phyloP scores from a whole-genome alignment of 1,140 invertebrate species.

The Pinna nobilis region DNA sequence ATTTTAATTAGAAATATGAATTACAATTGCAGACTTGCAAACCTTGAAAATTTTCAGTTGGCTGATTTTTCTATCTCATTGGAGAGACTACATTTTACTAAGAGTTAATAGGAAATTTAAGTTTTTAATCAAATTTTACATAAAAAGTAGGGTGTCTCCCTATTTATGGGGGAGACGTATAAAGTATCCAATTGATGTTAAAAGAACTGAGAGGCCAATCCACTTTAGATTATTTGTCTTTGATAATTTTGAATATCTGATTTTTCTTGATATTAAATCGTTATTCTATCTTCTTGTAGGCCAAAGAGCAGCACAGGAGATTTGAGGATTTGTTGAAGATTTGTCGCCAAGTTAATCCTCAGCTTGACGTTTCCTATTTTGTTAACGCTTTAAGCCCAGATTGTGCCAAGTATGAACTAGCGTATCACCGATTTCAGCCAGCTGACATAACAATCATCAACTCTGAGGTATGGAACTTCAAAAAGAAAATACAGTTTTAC shows the following conservation, averaged over 20 bases:
- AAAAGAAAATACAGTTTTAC: background rate
- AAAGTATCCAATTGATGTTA: too few species aligned
- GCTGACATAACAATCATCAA: constrained; percentile 45
- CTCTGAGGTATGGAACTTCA: constrained; percentile 49
- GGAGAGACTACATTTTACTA: too few species aligned
- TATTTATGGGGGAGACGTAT: too few species aligned
- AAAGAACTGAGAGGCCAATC: too few species aligned
- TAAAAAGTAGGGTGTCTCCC: too few species aligned
- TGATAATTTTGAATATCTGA: background rate
- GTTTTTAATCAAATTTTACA: too few species aligned
- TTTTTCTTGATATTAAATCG: background rate
- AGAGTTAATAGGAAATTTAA: too few species aligned
- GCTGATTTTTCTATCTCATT: background rate
- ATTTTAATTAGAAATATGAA: too few species aligned
- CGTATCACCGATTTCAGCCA: constrained; percentile 81
- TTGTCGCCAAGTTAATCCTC: constrained; percentile 82
- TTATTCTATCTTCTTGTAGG: constrained; percentile 76
- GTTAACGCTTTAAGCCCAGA: constrained; percentile 78
- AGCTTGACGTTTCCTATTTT: constrained; percentile 84
- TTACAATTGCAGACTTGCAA: background rate
- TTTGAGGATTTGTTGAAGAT: constrained; percentile 85
- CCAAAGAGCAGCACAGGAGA: constrained; percentile 83
- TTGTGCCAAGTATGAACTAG: constrained; percentile 76
- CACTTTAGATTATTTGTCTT: too few species aligned
- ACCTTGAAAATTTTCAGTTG: too few species aligned